A percentile compares a stretch with the other conserved stretches of the same genome.
Evolutionary conservation across 2,888 invertebrate species (phyloP).

Genomic region (Drosophila flavopinicola): DNA sequence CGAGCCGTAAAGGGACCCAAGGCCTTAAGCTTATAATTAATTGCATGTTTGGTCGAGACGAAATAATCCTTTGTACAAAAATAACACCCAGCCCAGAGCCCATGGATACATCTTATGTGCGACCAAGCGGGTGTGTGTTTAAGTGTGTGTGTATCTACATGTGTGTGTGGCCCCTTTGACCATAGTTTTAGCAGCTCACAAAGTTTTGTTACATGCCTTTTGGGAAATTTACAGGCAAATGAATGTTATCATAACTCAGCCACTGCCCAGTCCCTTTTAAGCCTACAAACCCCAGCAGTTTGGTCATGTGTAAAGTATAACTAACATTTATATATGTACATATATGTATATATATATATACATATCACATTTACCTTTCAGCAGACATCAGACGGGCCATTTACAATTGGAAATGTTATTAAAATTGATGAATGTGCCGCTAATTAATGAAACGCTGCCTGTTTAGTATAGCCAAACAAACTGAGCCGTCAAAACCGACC

Average conservation of each 20-base stretch:
- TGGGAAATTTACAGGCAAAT: slow-evolving; percentile 79
- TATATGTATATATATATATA: slow-evolving; percentile 13
- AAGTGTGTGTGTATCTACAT: slow-evolving; percentile 31
- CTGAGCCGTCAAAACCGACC: slow-evolving; percentile 21
- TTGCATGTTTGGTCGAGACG: slow-evolving; percentile 84
- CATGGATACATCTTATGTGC: slow-evolving; percentile 50
- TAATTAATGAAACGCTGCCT: slow-evolving; percentile 75
- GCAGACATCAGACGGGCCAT: slow-evolving; percentile 14
- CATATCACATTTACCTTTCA: slow-evolving; percentile 27
- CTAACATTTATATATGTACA: slow-evolving; percentile 35
- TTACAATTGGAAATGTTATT: slow-evolving; percentile 75
- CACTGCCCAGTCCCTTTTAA: slow-evolving; percentile 10
- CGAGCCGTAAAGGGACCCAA: slow-evolving; percentile 79
- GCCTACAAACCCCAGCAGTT: slow-evolving; percentile 35
- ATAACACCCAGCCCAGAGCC: slow-evolving; percentile 59
- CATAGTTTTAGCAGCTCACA: slow-evolving; percentile 65
- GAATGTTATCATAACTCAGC: slow-evolving; percentile 77
- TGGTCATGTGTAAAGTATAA: slow-evolving; percentile 50
- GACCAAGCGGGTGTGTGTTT: slow-evolving; percentile 22
- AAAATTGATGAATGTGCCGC: slow-evolving; percentile 83
- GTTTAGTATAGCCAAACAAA: slow-evolving; percentile 30
- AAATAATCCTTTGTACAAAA: slow-evolving; percentile 83
- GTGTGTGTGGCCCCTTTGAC: slow-evolving; percentile 57
- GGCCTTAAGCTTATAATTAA: slow-evolving; percentile 84
- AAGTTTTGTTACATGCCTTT: slow-evolving; percentile 73